Percentiles rank a stretch among this genome's conserved stretches.
Evolutionary conservation across 2,888 invertebrate genomes (phyloP).

Genomic region (Odontothrips loti): DNA sequence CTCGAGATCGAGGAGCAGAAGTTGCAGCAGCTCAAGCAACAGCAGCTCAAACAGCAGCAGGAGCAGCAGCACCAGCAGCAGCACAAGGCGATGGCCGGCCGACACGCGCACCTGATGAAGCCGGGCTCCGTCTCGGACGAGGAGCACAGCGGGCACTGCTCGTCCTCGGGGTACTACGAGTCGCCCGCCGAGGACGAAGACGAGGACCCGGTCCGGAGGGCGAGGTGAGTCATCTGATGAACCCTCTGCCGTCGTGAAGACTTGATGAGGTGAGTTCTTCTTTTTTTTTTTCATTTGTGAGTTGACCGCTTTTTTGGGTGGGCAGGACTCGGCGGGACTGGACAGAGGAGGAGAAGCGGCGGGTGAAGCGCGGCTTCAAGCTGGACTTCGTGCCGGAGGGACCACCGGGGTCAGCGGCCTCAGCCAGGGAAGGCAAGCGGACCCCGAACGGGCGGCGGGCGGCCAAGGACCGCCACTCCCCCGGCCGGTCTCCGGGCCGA

Average conservation of each 20-base stretch:
- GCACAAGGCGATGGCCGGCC: neutral
- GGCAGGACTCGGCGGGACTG: constrained; percentile 45
- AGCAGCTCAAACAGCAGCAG: neutral
- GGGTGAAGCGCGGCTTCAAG: constrained; percentile 70
- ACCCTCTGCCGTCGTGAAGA: too few relatives aligned
- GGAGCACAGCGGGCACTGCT: constrained; percentile 52
- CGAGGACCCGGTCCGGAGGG: constrained; percentile 48
- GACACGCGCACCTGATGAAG: constrained; percentile 15
- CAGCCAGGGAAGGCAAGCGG: constrained; percentile 47
- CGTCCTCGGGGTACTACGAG: constrained; percentile 70
- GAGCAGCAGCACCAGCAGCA: neutral
- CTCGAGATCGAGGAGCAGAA: constrained; percentile 14
- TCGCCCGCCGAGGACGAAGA: constrained; percentile 66
- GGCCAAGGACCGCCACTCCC: constrained; percentile 23
- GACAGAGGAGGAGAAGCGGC: constrained; percentile 66
- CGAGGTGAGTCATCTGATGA: constrained; percentile 44
- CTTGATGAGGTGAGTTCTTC: too few relatives aligned
- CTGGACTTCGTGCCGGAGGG: constrained; percentile 59
- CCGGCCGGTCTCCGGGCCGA: constrained; percentile 31
- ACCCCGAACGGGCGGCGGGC: constrained; percentile 34
- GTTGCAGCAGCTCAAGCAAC: constrained; percentile 12
- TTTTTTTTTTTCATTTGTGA: too few relatives aligned
- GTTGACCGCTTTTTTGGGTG: too few relatives aligned
- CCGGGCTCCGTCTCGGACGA: constrained; percentile 30
- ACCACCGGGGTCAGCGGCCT: neutral